phyloP scores from a whole-genome alignment of 2,888 invertebrate species.

The Sphecodes monilicornis region DNA sequence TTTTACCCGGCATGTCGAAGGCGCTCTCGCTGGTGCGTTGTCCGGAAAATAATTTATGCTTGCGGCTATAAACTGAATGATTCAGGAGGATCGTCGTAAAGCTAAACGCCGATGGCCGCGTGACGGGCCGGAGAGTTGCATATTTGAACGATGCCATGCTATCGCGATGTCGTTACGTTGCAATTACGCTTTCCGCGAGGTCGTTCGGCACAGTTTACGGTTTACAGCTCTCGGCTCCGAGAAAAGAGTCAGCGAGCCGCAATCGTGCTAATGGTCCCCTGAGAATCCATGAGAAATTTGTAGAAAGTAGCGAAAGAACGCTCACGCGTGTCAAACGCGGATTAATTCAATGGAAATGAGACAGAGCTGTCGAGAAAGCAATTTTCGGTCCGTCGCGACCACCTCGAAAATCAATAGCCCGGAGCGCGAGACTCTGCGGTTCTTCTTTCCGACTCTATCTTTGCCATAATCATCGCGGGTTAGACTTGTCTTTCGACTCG shows the following conservation, averaged over 20 bases:
- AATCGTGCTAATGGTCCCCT: background rate
- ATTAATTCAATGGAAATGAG: slow-evolving; percentile 28
- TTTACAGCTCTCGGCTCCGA: background rate
- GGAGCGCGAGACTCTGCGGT: background rate
- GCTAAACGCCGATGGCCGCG: background rate
- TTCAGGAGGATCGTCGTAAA: slow-evolving; percentile 8
- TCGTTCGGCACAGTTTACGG: background rate
- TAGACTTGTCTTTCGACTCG: background rate
- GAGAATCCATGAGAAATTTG: background rate
- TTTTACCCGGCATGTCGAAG: background rate
- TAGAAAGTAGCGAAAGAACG: background rate
- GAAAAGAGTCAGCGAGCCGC: background rate
- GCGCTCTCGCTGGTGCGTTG: background rate
- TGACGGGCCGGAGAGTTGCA: background rate
- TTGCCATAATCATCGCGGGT: background rate
- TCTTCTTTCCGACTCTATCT: background rate
- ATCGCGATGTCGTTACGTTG: slow-evolving; percentile 1
- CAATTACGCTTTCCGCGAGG: background rate
- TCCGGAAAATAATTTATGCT: slow-evolving; percentile 27
- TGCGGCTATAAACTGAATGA: slow-evolving; percentile 18
- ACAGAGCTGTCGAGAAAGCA: slow-evolving; percentile 6
- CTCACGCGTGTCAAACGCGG: background rate
- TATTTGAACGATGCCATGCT: background rate
- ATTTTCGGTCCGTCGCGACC: slow-evolving; percentile 16
- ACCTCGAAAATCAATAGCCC: slow-evolving; percentile 24